Evolutionary conservation across 2,888 invertebrate genomes (phyloP).

Genomic region (Drosophila tripunctata): DNA sequence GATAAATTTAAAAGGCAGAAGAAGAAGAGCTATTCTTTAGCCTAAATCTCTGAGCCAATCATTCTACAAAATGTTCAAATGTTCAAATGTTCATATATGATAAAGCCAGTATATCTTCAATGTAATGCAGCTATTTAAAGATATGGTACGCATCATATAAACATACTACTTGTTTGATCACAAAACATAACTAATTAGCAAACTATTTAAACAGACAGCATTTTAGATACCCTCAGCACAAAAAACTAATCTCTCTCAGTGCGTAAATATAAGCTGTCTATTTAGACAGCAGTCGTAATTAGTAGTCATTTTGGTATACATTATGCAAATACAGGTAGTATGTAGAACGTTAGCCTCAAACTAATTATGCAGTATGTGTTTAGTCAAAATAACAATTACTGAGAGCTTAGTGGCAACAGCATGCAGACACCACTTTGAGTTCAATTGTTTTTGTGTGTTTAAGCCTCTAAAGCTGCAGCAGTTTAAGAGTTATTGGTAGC

Average conservation of each 20-base stretch:
- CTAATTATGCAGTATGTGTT: constrained; percentile 35
- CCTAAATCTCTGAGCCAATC: no score
- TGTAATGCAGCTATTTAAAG: no score
- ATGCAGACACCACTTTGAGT: neutral
- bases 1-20: no score
- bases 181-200: neutral
- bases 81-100: no score
- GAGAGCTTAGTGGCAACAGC: neutral
- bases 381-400: constrained; percentile 35
- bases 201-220: constrained; percentile 3
- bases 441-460: constrained; percentile 65
- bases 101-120: no score
- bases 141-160: no score
- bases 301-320: constrained; percentile 14
- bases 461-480: constrained; percentile 45
- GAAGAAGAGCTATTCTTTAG: no score
- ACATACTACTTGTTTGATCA: no score
- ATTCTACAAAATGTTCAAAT: no score
- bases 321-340: constrained; percentile 29
- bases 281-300: constrained; percentile 9
- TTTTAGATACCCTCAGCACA: no score
- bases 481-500: constrained; percentile 3
- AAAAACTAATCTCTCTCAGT: neutral
- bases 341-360: constrained; percentile 29
- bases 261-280: constrained; percentile 3